Evolutionary conservation across 92 coral and sea anemone species (phyloP).

Genomic region (Zoanthus gigantus): DNA sequence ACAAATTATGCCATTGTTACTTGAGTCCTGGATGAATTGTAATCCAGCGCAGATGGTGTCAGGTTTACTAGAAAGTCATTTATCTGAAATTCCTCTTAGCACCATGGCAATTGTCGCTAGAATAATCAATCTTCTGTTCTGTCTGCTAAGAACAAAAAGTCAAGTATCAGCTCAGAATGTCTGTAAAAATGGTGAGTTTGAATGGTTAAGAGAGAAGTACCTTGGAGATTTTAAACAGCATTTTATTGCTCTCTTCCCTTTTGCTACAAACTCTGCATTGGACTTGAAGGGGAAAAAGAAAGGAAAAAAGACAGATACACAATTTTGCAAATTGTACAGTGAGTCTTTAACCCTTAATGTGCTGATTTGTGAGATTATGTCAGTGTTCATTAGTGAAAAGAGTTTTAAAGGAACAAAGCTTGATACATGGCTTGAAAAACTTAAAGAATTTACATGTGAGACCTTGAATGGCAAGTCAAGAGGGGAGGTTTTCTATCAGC

Average conservation of each 20-base stretch:
- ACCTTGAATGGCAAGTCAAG: slow-evolving; percentile 49
- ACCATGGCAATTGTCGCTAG: slow-evolving; percentile 76
- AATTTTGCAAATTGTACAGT: slow-evolving; percentile 1
- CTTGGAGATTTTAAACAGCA: slow-evolving; percentile 71
- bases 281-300: slow-evolving; percentile 64
- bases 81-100: slow-evolving; percentile 55
- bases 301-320: slow-evolving; percentile 43
- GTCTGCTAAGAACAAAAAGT: slow-evolving; percentile 43
- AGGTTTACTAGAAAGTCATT: slow-evolving; percentile 64
- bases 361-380: slow-evolving; percentile 79
- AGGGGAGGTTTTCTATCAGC: slow-evolving; percentile 35
- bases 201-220: slow-evolving; percentile 55
- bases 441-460: slow-evolving; percentile 72
- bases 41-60: slow-evolving; percentile 84
- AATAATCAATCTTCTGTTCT: slow-evolving; percentile 74
- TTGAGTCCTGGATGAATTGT: slow-evolving; percentile 96
- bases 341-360: slow-evolving; percentile 61
- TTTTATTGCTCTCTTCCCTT: slow-evolving; percentile 86
- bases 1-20: slow-evolving; percentile 75
- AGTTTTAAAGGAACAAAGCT: slow-evolving; percentile 13
- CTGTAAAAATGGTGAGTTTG: neutral
- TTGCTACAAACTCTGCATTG: slow-evolving; percentile 22
- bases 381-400: slow-evolving; percentile 29
- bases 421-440: slow-evolving; percentile 32
- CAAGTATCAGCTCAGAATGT: neutral